A percentile compares a stretch with the other conserved stretches of the same genome.
Conservation (phyloP, 2,888 invertebrate genomes). For the Tenthredo notha region DNA sequence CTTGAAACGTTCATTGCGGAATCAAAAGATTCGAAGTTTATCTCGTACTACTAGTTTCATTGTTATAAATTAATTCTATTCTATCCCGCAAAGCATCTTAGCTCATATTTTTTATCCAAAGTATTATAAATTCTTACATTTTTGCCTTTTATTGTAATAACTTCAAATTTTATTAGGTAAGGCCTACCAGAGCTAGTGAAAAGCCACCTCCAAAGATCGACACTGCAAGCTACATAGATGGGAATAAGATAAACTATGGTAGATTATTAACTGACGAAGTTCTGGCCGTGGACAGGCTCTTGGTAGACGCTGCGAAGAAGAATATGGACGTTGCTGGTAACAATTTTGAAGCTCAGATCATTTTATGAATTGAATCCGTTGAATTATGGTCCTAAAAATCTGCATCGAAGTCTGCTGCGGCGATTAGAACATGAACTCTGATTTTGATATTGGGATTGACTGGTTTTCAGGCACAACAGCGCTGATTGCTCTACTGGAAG, state of each 20-base stretch:
- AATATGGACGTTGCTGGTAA: conserved; percentile 83
- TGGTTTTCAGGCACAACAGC: conserved; percentile 91
- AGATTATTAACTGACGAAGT: conserved; percentile 93
- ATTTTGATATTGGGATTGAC: background rate
- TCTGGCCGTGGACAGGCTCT: conserved; percentile 88
- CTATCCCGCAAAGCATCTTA: conserved; percentile 8
- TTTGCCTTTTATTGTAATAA: background rate
- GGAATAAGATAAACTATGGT: conserved; percentile 89
- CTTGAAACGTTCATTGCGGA: background rate
- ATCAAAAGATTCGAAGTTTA: background rate
- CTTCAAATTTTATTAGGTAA: conserved; percentile 64
- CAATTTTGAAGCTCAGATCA: background rate
- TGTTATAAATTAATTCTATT: conserved; percentile 36
- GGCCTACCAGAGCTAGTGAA: conserved; percentile 67
- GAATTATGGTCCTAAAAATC: background rate
- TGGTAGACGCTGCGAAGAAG: conserved; percentile 91
- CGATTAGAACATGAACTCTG: background rate
- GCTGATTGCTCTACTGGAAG: conserved; percentile 92
- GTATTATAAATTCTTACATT: background rate
- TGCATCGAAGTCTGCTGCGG: background rate
- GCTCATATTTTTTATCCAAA: background rate
- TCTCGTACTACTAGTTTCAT: background rate
- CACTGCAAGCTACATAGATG: conserved; percentile 85
- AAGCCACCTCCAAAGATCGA: conserved; percentile 68
- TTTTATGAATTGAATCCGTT: background rate